These are phyloP conservation scores for Eupelmus urozonus DNA, from an alignment of 2,888 invertebrate species.

Conservation along the genomic window DNA sequence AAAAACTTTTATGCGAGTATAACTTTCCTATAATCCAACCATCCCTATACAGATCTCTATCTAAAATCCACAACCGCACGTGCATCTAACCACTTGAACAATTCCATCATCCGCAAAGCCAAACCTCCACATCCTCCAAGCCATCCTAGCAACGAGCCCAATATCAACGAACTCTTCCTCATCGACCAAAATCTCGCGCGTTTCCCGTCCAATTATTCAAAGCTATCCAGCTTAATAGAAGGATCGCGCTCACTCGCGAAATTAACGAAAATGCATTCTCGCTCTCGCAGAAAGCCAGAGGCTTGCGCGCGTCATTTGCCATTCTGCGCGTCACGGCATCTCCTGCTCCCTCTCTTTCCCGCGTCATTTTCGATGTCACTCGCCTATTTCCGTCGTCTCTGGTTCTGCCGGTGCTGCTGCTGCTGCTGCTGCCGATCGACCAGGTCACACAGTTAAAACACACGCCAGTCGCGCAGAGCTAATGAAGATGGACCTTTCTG, in stretches of 20 bases:
- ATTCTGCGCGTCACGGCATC: slow-evolving; percentile 62
- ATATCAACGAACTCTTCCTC: neutral
- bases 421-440: slow-evolving; percentile 56
- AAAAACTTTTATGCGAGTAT: no score
- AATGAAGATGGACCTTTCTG: slow-evolving; percentile 73
- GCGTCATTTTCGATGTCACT: slow-evolving; percentile 59
- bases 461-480: slow-evolving; percentile 51
- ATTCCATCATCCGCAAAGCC: no score
- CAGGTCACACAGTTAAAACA: slow-evolving; percentile 69
- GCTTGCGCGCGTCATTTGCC: slow-evolving; percentile 20
- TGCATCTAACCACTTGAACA: no score
- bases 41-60: no score
- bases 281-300: neutral
- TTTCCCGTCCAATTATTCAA: slow-evolving; percentile 36
- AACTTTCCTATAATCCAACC: no score
- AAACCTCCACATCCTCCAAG: no score
- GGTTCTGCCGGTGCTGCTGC: no score
- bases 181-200: neutral
- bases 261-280: slow-evolving; percentile 51
- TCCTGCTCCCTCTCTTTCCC: slow-evolving; percentile 61
- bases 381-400: slow-evolving; percentile 1
- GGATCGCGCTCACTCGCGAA: slow-evolving; percentile 21
- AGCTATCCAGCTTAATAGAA: no score
- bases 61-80: no score
- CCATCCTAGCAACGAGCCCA: no score